phyloP scores from a whole-genome alignment of 1,140 invertebrate species.

The Eurosta solidaginis region DNA sequence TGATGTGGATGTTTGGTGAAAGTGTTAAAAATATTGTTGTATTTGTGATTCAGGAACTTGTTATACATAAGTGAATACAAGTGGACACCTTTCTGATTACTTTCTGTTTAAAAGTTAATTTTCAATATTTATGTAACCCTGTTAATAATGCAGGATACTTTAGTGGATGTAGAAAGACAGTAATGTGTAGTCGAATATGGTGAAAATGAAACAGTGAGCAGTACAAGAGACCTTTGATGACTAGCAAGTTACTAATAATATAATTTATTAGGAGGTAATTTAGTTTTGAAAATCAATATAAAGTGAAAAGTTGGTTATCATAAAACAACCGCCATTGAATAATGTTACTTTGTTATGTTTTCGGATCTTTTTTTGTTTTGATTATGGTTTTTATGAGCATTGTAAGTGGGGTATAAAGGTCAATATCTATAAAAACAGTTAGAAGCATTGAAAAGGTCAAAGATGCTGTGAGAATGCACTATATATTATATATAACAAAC shows the following conservation, averaged over 20 bases:
- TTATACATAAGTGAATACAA: neutral
- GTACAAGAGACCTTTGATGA: neutral
- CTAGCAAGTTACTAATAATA: neutral
- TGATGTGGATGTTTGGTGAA: conserved; percentile 5
- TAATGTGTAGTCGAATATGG: neutral
- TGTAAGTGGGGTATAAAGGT: too few relatives aligned
- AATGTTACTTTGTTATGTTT: too few relatives aligned
- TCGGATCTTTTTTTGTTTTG: too few relatives aligned
- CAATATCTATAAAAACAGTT: too few relatives aligned
- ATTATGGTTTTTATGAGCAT: too few relatives aligned
- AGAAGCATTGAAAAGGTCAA: too few relatives aligned
- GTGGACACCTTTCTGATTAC: neutral
- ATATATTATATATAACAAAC: too few relatives aligned
- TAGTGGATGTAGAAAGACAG: neutral
- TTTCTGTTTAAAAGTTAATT: neutral
- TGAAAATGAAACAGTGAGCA: neutral
- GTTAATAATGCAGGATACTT: neutral
- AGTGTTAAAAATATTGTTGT: neutral
- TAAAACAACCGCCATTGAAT: too few relatives aligned
- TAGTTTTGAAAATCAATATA: too few relatives aligned
- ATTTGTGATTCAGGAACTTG: neutral
- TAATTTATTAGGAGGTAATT: too few relatives aligned
- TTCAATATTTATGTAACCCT: neutral
- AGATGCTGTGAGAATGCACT: too few relatives aligned
- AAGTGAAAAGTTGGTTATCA: too few relatives aligned